Evolutionary conservation across 1,140 invertebrate species (phyloP), one percentile per base, ranked within the genome.

Genomic region (Drosophila subobscura): DNA sequence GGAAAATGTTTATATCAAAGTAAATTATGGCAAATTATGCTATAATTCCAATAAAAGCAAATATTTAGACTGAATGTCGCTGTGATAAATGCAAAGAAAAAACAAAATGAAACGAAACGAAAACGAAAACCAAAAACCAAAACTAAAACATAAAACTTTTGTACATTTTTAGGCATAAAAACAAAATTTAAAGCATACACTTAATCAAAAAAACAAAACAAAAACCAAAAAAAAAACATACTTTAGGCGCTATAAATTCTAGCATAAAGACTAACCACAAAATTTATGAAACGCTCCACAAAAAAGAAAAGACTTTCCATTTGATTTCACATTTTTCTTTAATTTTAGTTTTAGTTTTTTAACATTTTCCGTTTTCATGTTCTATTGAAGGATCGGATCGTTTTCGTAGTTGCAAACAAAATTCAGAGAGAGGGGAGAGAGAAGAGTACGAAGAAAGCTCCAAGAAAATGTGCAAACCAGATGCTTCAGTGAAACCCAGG

Each of bases 11-110:
- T 80, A 85, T 77, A 85, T 86, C 64, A 77, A 72, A 64, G 57
- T 42, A 73, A 65, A 80, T 89, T 78, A 77, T 89, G 72, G 84
- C 80, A 86, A 75, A 80, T 85, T 89, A 79, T 86, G 80, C 78
- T 86, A 90, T 89, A 90, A 90, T 91, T 91, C 90, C 79, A 91
- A 91, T 91, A 85, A 91, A 91, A 91, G 89, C 89, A 90, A 89
- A 88, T 1, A 81, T 72, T 91, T 91, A 91, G 89, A 91, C 90
- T 91, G 90, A 91, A 91, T 90, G 90, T 91, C 89, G 71, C 90
- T 91, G 90, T 91, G 90, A 91, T 91, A 91, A 89, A 84, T 74
- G 77, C 78, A 86, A 86, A 85, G 66, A 45, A 57, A 76, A 84
- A 88, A 66, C 61, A 81, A 71, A 74, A 64, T 59, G 64, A 60